Base-by-base conservation (phyloP, 2,888 invertebrate species). In the Coremacera marginata region DNA sequence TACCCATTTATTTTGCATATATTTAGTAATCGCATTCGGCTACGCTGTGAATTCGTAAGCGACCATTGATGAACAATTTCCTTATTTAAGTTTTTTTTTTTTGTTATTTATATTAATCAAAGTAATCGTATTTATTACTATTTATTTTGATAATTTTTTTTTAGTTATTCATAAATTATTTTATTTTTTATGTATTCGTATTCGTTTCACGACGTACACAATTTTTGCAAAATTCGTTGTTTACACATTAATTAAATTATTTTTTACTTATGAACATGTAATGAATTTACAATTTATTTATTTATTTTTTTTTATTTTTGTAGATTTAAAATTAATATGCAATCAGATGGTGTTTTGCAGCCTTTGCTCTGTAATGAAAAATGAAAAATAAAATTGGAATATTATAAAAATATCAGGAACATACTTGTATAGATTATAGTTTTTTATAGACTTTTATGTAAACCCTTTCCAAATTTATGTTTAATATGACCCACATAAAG, bases 1-100 rank as follows among this genome's bases (percentile, higher is more conserved):
- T 90, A 90, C 89, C 89, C 89, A 89, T 89, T 90, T 89, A 89
- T 89, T 89, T 89, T 88, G 88, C 89, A 89, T 89, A 88, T 89
- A 88, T 86, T 85, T 87, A 86, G 84, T 87, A 88, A 88, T 88
- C 88, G 89, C 89, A 89, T 89, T 89, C 89, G 89, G 88, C 88
- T 89, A 89, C 88, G 88, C 86, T 88, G 82, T 85, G 81, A 80
- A 82, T 84, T 84, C 83, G 84, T 85, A 84, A 84, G 85, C 87
- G 85, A 87, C 84, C 88, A 88, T 86, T 84, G 83, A 85, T 62
- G 63, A 25, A 65, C 25, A 62, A 22, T 60, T 65, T 44, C 49
- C 37, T 60, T 52, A 73, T 49, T 75, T 27, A 34, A 65, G 55
- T 57, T 11, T 49, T 63, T 76, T 22, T 22, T 44, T 76, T 34